Base-by-base conservation (phyloP, 1,140 invertebrate species). In the Zophobas morio region DNA sequence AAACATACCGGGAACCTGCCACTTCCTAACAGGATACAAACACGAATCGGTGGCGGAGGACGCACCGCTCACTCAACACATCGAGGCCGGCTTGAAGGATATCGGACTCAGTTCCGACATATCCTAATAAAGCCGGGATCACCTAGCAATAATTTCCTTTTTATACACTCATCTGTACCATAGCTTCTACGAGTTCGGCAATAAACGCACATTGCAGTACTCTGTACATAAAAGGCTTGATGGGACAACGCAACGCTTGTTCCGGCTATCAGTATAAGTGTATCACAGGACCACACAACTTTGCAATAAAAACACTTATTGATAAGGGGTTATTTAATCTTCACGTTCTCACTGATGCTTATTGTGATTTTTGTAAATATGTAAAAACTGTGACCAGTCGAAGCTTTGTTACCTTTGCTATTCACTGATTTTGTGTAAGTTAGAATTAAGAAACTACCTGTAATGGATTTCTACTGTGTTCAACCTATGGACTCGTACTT, bases 11-110 rank as follows among this genome's bases (percentile, higher is more conserved):
- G 95, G 94, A 51, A 96, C 94, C 1, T 96, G 95, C 83, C 92
- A 97, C 86, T 98, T 98, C 86, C 88, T 98, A 2, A 92, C 93
- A 63, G 91, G 89, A 71, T 98, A 96, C 87, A 88, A 89, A 70
- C 93, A 96, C 86, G 92, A 92, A 0, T 87, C 89, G 1, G 86
- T 95, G 8, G 88, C 91, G 54, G 84, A 84, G 1, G 87, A 86
- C 32, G 87, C 89, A 20, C 84, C 90, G 0, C 87, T 94, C 76
- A 90, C 90, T 46, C 87, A 90, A 72, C 94, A 95, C 82, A 92
- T 96, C 70, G 88, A 88, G 49, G 91, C 90, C 34, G 85, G 84
- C 3, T 34, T 83, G 34, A 81, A 78, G 51, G 85, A 85, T 63
- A 82, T 85, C 56, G 84, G 84, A 35, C 78, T 86, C 32, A 81